A percentile compares a stretch with the other conserved stretches of the same genome.
Evolutionary conservation across 2,888 invertebrate species (phyloP).

Genomic region (Poecilobothrus nobilitatus): DNA sequence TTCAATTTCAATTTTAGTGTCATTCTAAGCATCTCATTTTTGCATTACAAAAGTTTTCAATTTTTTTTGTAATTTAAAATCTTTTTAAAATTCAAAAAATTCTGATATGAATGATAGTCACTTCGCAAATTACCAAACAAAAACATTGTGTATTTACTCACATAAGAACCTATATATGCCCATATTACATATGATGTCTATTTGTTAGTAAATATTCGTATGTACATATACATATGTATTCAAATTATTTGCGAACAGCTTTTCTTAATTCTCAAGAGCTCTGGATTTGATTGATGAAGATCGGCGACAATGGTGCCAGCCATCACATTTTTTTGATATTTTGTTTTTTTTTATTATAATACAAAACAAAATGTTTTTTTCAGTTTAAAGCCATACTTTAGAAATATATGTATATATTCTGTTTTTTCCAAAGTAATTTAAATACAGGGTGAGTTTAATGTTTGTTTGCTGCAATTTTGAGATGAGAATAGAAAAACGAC

Average conservation of each 20-base stretch:
- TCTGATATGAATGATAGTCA: neutral
- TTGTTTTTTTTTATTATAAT: neutral
- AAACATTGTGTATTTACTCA: neutral
- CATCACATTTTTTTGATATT: neutral
- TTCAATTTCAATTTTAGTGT: neutral
- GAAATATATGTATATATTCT: no score
- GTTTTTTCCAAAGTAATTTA: no score
- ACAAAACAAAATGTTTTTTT: neutral
- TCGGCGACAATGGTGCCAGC: slow-evolving; percentile 6
- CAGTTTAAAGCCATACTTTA: neutral
- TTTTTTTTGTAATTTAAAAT: no score
- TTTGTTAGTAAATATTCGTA: no score
- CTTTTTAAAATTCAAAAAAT: neutral
- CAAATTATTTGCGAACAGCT: neutral
- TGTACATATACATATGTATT: neutral
- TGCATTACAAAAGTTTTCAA: no score
- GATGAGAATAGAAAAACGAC: no score
- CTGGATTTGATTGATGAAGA: neutral
- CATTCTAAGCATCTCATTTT: no score
- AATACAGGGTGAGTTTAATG: neutral
- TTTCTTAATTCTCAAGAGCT: neutral
- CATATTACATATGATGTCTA: neutral
- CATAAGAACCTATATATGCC: neutral
- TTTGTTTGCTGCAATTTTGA: no score
- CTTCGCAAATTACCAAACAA: neutral